Base-by-base conservation (phyloP, 2,888 invertebrate species). In the Eilema caniola region DNA sequence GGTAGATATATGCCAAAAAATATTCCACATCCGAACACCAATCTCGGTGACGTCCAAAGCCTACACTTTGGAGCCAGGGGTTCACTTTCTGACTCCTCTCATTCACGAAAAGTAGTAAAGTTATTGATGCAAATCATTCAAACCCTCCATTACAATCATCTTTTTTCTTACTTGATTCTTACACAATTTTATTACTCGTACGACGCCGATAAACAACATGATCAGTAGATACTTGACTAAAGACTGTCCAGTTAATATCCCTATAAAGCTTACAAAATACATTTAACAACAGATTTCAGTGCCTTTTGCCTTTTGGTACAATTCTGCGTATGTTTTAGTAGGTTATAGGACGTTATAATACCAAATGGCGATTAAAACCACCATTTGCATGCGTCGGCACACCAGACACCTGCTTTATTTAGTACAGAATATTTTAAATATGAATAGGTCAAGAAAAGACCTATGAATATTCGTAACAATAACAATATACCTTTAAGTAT, bases 331-430 rank as follows among this genome's bases (percentile, higher is more conserved):
- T 66, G 62, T 62, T 62, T 70, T 66, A 41, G 56, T 66, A 62
- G 66, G 70, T 62, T 25, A 70, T 41, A 65, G 67, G 66, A 66
- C 23, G 47, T 33, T 24, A 47, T 70, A 70, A 70, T 67, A 67
- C 61, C 53, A 24, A 28, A 59, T 37, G 16, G 23, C 16, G 62
- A 62, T 37, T 70, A 66, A 66, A 66, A 47, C 25, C 56, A 57
- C 57, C 14, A 66, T 62, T 1, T 37, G 53, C 62, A 79, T 61
- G 70, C 76, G 28, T 37, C 59, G 63, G 65, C 53, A 41, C 62
- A 75, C 66, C 70, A 41, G 62, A 66, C 69, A 72, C 70, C 67
- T 71, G 69, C 37, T 60, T 69, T 25, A 75, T 70, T 73, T 73
- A 78, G 63, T 71, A 67, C 56, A 41, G 53, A 16, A 33, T 57